phyloP scores from a whole-genome alignment of 1,140 invertebrate species.

The Pogonomyrmex barbatus region DNA sequence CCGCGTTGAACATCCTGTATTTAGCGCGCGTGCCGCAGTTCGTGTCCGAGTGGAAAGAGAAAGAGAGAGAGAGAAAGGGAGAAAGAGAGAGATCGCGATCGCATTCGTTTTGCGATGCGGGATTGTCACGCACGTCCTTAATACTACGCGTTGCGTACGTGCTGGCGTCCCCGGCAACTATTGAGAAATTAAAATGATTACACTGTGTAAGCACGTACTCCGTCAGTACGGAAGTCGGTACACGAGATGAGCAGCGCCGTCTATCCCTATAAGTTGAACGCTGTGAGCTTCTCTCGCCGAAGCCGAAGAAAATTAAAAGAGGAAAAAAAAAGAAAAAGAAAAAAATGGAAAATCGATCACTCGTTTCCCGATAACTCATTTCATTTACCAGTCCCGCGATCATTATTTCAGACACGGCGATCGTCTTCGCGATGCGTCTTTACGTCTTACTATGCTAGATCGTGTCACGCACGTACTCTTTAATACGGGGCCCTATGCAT shows the following conservation, averaged over 20 bases:
- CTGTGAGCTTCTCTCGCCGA: background rate
- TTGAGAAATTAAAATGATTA: conserved; percentile 42
- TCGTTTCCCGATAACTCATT: conserved; percentile 40
- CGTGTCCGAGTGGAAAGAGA: background rate
- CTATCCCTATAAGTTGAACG: background rate
- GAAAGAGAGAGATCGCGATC: background rate
- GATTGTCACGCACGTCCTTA: conserved; percentile 54
- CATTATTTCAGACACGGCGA: background rate
- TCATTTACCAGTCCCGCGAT: conserved; percentile 26
- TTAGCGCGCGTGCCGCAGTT: conserved; percentile 1
- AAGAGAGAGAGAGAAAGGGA: background rate
- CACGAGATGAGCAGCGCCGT: background rate
- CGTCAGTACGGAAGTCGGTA: background rate
- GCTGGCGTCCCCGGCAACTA: background rate
- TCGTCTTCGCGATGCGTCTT: conserved; percentile 7
- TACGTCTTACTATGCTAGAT: conserved; percentile 2
- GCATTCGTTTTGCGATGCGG: conserved; percentile 18
- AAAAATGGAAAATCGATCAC: background rate
- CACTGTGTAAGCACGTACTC: conserved; percentile 7
- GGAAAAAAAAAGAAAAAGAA: background rate
- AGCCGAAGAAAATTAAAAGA: background rate
- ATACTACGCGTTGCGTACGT: background rate
- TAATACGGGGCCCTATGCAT: conserved; percentile 2
- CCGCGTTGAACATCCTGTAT: conserved; percentile 31
- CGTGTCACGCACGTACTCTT: conserved; percentile 37